Percentiles rank a stretch among this genome's conserved stretches.
Evolutionary conservation across 1,140 invertebrate genomes (phyloP).

Genomic region (Atta texana): DNA sequence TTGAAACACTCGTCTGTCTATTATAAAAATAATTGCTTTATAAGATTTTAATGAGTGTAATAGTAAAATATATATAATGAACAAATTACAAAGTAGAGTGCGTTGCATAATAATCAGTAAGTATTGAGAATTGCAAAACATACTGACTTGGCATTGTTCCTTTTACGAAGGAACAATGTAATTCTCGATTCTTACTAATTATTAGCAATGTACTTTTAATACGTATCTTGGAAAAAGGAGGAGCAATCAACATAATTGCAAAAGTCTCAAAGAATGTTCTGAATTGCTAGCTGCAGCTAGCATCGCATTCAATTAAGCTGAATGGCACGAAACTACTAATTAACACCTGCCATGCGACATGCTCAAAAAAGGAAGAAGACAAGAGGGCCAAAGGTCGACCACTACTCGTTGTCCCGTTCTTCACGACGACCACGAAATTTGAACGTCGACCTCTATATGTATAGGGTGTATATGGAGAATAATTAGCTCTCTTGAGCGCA

Average conservation of each 20-base stretch:
- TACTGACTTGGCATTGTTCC: background rate
- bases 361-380: background rate
- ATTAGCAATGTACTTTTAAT: no score
- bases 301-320: conserved; percentile 68
- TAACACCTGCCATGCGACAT: conserved; percentile 69
- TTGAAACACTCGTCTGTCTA: no score
- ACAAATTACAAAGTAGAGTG: no score
- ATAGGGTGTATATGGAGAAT: conserved; percentile 43
- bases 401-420: conserved; percentile 50
- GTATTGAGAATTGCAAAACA: background rate
- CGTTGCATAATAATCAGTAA: background rate
- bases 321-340: conserved; percentile 67
- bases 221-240: background rate
- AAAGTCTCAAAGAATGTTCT: conserved; percentile 8
- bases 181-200: no score
- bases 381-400: background rate
- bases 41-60: background rate
- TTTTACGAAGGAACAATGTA: background rate
- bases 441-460: conserved; percentile 19
- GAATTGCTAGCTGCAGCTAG: conserved; percentile 16
- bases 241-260: background rate
- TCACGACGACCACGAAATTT: conserved; percentile 63
- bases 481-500: conserved; percentile 48
- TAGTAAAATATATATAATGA: background rate
- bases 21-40: background rate